Evolutionary conservation across 2,888 invertebrate species (phyloP).

Genomic region (Harpalus rubripes): DNA sequence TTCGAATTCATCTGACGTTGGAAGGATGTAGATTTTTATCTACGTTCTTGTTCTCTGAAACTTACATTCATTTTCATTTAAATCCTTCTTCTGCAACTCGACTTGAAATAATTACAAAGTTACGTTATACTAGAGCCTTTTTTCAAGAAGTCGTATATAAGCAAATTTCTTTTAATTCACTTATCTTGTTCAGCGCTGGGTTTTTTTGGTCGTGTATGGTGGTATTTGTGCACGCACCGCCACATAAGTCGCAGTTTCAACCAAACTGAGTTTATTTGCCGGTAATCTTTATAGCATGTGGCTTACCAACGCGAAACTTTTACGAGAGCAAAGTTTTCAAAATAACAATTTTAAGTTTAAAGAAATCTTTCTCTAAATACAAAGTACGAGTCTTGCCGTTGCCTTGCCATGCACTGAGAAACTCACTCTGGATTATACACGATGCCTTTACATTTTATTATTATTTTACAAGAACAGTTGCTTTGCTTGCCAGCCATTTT

Average conservation of each 20-base stretch:
- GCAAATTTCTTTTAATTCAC: slow-evolving; percentile 55
- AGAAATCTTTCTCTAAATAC: slow-evolving; percentile 63
- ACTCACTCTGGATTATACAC: slow-evolving; percentile 54
- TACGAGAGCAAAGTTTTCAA: slow-evolving; percentile 62
- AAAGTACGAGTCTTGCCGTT: slow-evolving; percentile 25
- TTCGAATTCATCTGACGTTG: slow-evolving; percentile 1
- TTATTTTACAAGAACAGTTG: slow-evolving; percentile 48
- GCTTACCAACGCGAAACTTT: slow-evolving; percentile 56
- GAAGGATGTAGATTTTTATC: slow-evolving; percentile 30
- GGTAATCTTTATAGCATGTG: slow-evolving; percentile 60
- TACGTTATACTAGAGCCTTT: slow-evolving; percentile 27
- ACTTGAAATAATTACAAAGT: slow-evolving; percentile 25
- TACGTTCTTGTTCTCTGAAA: slow-evolving; percentile 41
- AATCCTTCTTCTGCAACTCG: slow-evolving; percentile 40
- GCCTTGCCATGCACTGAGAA: slow-evolving; percentile 21
- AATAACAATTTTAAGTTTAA: slow-evolving; percentile 65
- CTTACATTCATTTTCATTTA: slow-evolving; percentile 47
- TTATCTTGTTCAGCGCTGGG: slow-evolving; percentile 27
- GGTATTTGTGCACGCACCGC: slow-evolving; percentile 46
- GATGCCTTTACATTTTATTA: slow-evolving; percentile 55
- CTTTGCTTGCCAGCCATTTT: slow-evolving; percentile 35
- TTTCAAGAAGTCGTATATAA: slow-evolving; percentile 53
- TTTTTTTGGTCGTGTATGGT: slow-evolving; percentile 50
- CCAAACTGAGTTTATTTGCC: slow-evolving; percentile 59
- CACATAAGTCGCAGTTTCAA: slow-evolving; percentile 52